Evolutionary conservation across 2,113 vertebrate species (phyloP), one percentile per base, ranked within the genome.

Genomic region (Zingel zingel): DNA sequence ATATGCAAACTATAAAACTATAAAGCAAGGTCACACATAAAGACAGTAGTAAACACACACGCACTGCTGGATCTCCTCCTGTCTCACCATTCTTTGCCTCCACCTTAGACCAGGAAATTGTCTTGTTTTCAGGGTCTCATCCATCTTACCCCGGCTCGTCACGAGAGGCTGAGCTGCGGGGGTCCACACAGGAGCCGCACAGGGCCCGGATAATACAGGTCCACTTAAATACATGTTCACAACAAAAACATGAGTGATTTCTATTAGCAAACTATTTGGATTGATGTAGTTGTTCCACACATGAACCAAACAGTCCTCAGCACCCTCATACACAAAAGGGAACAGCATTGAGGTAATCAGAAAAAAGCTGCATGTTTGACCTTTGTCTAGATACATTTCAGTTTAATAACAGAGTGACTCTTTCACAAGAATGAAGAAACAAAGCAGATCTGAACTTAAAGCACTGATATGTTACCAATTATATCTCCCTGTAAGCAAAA

Each of bases 91-190:
- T 82, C 74, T 75, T 87, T 45, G 51, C 68, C 74, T 83, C 76
- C 47, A 57, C 68, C 83, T 76, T 91, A 93, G 50, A 89, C 63
- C 82, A 91, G 88, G 87, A 93, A 91, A 92, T 91, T 91, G 86
- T 86, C 63, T 89, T 43, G 25, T 91, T 94, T 92, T 91, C 85
- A 89, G 62, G 74, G 47, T 76, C 82, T 92, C 77, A 83, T 87
- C 72, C 30, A 69, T 87, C 54, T 90, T 84, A 61, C 53, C 77
- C 19, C 6, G 19, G 63, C 81, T 86, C 61, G 74, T 90, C 85
- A 80, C 25, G 14, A 86, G 85, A 89, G 70, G 43, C 70, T 62
- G 45, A 51, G 82, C 57, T 43, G 70, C 10, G 2, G 81, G 72
- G 80, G 63, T 86, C 80, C 47, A 53, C 43, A 58, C 74, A n/a